Percentiles rank a stretch among this genome's conserved stretches.
Conservation (phyloP, 2,888 invertebrate genomes). For the Nymphalis urticae region DNA sequence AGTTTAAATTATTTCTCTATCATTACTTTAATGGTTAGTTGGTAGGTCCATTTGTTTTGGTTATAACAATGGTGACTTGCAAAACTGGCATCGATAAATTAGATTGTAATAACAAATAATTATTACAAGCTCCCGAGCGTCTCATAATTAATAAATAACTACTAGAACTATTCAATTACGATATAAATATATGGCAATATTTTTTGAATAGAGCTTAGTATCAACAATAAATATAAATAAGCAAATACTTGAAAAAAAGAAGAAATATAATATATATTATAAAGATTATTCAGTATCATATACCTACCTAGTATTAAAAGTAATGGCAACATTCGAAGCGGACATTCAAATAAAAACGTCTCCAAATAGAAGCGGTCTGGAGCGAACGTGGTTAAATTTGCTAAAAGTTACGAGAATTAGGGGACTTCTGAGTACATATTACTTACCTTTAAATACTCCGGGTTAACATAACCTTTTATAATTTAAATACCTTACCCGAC, state of each 20-base stretch:
- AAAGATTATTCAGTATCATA: too few species aligned
- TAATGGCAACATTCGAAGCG: background rate
- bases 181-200: too few species aligned
- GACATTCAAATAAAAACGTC: constrained; percentile 20
- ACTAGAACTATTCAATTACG: too few species aligned
- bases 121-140: constrained; percentile 40
- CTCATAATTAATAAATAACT: constrained; percentile 29
- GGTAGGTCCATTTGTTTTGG: constrained; percentile 44
- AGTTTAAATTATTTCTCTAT: constrained; percentile 42
- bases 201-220: too few species aligned
- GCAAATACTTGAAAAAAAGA: too few species aligned
- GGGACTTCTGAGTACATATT: constrained; percentile 26
- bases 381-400: constrained; percentile 24
- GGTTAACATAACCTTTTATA: constrained; percentile 24
- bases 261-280: background rate
- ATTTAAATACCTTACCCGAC: constrained; percentile 8
- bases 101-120: constrained; percentile 41
- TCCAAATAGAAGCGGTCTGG: constrained; percentile 12
- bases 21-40: constrained; percentile 40
- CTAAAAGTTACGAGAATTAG: constrained; percentile 29
- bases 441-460: constrained; percentile 20
- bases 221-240: too few species aligned
- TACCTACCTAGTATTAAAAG: background rate
- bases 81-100: constrained; percentile 44
- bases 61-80: constrained; percentile 43